A percentile compares a stretch with the other conserved stretches of the same genome.
These are phyloP conservation scores for Lithophane socia DNA, from an alignment of 2,888 invertebrate genomes.

Conservation along the genomic window DNA sequence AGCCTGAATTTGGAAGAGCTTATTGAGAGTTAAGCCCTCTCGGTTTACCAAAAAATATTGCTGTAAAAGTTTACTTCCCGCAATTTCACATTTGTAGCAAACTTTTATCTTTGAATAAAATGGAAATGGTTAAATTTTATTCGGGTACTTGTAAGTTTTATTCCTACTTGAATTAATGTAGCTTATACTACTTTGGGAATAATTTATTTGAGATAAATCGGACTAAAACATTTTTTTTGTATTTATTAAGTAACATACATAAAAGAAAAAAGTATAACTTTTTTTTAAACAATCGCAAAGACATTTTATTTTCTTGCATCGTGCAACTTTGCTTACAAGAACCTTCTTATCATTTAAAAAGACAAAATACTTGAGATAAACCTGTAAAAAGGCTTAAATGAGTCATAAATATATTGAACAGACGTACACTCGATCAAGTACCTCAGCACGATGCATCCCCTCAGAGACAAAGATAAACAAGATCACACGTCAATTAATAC, in stretches of 20 bases:
- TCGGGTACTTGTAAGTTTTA: constrained; percentile 33
- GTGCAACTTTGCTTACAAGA: neutral
- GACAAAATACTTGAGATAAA: neutral
- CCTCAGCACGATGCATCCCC: constrained; percentile 12
- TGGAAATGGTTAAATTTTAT: constrained; percentile 40
- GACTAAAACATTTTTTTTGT: neutral
- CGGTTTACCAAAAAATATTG: constrained; percentile 50
- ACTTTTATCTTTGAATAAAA: constrained; percentile 47
- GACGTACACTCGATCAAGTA: constrained; percentile 22
- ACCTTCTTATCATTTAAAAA: neutral
- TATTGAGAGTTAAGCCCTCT: constrained; percentile 51
- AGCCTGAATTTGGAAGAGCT: constrained; percentile 53
- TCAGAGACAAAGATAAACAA: constrained; percentile 42
- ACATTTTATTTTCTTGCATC: neutral
- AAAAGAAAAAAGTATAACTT: neutral
- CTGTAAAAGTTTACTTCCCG: constrained; percentile 45
- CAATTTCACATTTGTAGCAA: constrained; percentile 41
- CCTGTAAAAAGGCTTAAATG: neutral
- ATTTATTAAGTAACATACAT: neutral
- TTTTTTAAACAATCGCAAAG: too few species aligned
- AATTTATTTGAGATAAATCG: neutral
- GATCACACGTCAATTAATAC: constrained; percentile 43
- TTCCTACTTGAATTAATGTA: constrained; percentile 17
- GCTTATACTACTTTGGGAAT: constrained; percentile 18
- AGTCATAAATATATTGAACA: constrained; percentile 7